Base-by-base conservation (phyloP, 1,140 invertebrate genomes). In the Cataglyphis hispanica region DNA sequence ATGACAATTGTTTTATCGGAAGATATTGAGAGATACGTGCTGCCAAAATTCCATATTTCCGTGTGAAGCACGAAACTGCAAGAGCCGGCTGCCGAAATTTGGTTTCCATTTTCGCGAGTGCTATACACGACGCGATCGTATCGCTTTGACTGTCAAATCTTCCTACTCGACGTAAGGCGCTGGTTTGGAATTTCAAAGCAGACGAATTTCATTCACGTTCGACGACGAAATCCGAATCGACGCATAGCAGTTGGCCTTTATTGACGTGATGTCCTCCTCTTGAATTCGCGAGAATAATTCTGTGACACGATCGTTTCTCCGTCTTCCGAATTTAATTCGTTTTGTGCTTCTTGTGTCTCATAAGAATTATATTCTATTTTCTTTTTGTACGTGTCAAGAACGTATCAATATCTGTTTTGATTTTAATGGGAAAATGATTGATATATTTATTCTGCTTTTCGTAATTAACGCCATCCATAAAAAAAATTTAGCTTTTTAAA, bases 141-240 rank as follows among this genome's bases (percentile, higher is more conserved):
- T 86, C 72, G 37, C 86, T 85, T 90, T 87, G 86, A 86, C 80
- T 78, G 80, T 70, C 37, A 31, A 77, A 69, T 86, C 84, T 66
- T 53, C 31, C 25, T 40, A 53, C 56, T 78, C 37, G n/a, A 46
- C 40, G 63, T 75, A 77, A 63, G 43, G 27, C 58, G 43, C 56
- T 46, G 81, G 84, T 91, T 92, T 92, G 86, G 91, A 92, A 92
- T 92, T 92, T 92, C 91, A 91, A 92, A 92, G 87, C 84, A 86
- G 89, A 27, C 72, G 89, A 89, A 92, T 92, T 91, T 91, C 87
- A 91, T 92, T 89, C 83, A 46, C 69, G 58, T 58, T 84, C 80
- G 87, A 86, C 88, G 78, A 85, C 80, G 91, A 92, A 87, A 91
- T 88, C 67, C 69, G 87, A 91, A 89, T 90, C 87, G 78, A 61